Conservation (phyloP, 1,140 invertebrate species). For the Meloidogyne chitwoodi region DNA sequence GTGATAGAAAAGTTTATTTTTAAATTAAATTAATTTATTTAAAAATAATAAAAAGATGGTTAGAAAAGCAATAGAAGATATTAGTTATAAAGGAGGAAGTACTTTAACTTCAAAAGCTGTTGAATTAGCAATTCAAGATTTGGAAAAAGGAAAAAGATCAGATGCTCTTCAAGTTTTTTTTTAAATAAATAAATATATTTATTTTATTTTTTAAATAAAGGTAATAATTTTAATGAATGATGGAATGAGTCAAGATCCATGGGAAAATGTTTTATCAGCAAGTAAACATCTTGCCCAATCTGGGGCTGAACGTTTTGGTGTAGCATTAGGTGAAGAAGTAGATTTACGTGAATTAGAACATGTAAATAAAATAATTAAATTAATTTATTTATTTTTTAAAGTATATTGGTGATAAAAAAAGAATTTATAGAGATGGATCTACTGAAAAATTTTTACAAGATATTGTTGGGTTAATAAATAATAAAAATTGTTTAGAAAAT, state of each 20-base stretch:
- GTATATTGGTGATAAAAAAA: constrained; percentile 42
- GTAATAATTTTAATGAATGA: constrained; percentile 55
- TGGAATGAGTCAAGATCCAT: constrained; percentile 52
- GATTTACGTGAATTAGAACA: constrained; percentile 46
- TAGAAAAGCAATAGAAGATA: constrained; percentile 50
- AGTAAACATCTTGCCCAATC: constrained; percentile 36
- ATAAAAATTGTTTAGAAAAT: constrained; percentile 19
- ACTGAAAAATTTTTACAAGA: constrained; percentile 47
- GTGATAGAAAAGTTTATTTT: constrained; percentile 41
- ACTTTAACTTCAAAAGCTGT: constrained; percentile 53
- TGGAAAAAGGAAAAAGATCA: constrained; percentile 36
- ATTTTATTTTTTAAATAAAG: constrained; percentile 11
- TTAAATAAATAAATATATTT: constrained; percentile 1
- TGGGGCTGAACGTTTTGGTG: constrained; percentile 51
- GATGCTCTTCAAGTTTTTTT: constrained; percentile 39
- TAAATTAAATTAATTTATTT: neutral
- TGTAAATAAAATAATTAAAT: neutral
- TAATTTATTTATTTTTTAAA: constrained; percentile 3
- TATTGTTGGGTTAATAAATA: constrained; percentile 42
- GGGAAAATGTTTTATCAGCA: constrained; percentile 42
- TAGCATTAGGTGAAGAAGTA: constrained; percentile 51
- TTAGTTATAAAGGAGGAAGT: constrained; percentile 48
- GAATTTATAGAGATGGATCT: constrained; percentile 50
- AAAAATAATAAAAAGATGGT: constrained; percentile 40
- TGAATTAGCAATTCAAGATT: constrained; percentile 49